Base-by-base conservation (phyloP, 1,140 invertebrate genomes). In the Diorhabda carinulata region DNA sequence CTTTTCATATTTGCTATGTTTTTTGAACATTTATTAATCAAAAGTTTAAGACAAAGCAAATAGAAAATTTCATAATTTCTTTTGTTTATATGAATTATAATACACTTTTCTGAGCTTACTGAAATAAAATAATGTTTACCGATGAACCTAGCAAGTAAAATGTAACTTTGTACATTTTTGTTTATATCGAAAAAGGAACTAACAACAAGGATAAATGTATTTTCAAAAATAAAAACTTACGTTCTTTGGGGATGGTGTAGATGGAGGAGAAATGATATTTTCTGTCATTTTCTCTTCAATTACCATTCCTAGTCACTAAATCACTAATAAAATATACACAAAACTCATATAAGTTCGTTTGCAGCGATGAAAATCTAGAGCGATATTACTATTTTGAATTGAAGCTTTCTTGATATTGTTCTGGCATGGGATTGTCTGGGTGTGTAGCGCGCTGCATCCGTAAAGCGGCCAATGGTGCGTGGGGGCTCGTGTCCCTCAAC, bases 201-300 rank as follows among this genome's bases (percentile, higher is more conserved):
- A 61, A 70, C 45, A 63, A 43, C 56, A 70, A 43, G 25, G 25
- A 63, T 41, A 10, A 8, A 44, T 52, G 6, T 52, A 52, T 3
- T 52, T 52, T 52, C 8, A 57, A 71, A 64, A 58, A 66, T 56
- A 65, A 61, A 78, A 76, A 82, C 85, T 86, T 83, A 87, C 86
- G 70, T 83, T 79, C 78, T 83, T 83, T 25, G 86, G 73, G 66
- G 85, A 85, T 67, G 86, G 86, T 69, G 86, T 87, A 69, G 84
- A 84, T 61, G 86, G 86, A 66, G 86, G 86, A 66, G 86, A 87
- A 62, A 86, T 81, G 67, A 84, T 25, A 3, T 42, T 57, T 44
- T 64, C 63, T 58, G 71, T 4, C 10, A 52, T 52, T n/a, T 43
- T 61, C 10, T 61, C 59, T 8, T 59, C 43, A 47, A 59, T 59